A percentile compares a stretch with the other conserved stretches of the same genome.
Conservation (phyloP, 2,888 invertebrate genomes). For the Phaedon cochleariae region DNA sequence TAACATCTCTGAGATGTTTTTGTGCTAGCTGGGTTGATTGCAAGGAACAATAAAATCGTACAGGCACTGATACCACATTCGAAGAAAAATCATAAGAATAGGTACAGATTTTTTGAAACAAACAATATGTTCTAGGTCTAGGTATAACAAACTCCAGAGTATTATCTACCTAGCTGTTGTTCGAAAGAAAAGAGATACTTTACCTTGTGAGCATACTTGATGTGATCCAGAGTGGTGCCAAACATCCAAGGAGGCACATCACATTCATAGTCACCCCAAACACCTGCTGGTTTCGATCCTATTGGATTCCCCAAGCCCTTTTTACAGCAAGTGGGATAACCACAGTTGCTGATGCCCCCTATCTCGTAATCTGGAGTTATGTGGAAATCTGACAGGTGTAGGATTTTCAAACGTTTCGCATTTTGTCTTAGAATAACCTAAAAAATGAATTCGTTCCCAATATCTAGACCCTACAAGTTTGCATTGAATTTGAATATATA, state of each 20-base stretch:
- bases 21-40: too few species aligned
- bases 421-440: constrained; percentile 14
- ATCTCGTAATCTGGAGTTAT: constrained; percentile 77
- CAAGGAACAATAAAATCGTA: too few species aligned
- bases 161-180: too few species aligned
- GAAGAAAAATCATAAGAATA: too few species aligned
- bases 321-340: constrained; percentile 82
- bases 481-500: not conserved
- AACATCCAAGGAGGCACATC: constrained; percentile 76
- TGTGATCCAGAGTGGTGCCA: constrained; percentile 70
- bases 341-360: constrained; percentile 74
- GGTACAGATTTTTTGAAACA: too few species aligned
- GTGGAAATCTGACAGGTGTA: constrained; percentile 81
- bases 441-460: not conserved
- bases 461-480: not conserved
- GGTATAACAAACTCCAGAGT: too few species aligned
- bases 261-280: constrained; percentile 83
- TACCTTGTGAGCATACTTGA: constrained; percentile 42
- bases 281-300: constrained; percentile 67
- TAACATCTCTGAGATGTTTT: too few species aligned
- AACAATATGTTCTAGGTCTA: too few species aligned
- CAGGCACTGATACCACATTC: too few species aligned
- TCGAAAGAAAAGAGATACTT: not conserved
- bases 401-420: constrained; percentile 59
- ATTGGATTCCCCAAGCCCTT: constrained; percentile 64